Percentiles rank a stretch among this genome's conserved stretches.
Evolutionary conservation across 92 coral and sea anemone genomes (phyloP).

Genomic region (Muricea muricata): DNA sequence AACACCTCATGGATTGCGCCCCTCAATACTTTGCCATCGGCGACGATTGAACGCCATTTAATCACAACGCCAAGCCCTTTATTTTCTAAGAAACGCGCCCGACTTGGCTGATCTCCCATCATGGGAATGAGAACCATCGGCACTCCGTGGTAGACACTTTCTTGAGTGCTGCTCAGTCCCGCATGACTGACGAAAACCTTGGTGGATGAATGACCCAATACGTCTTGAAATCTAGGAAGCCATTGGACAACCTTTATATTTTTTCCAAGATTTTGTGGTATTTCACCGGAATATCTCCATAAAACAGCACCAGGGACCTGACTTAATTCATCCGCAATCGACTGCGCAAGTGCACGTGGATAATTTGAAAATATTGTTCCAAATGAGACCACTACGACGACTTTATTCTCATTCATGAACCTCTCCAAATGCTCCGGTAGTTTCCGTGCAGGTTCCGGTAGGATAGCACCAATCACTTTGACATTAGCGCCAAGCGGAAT

Average conservation of each 20-base stretch:
- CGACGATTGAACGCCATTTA: slow-evolving; percentile 20
- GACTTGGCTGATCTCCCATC: slow-evolving; percentile 79
- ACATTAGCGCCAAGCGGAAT: slow-evolving; percentile 79
- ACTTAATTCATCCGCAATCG: slow-evolving; percentile 62
- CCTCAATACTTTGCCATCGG: slow-evolving; percentile 47
- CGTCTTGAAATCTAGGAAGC: slow-evolving; percentile 58
- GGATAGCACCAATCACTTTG: slow-evolving; percentile 80
- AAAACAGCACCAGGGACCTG: slow-evolving; percentile 68
- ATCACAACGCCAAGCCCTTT: slow-evolving; percentile 73
- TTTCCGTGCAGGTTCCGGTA: slow-evolving; percentile 73
- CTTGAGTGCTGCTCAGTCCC: slow-evolving; percentile 77
- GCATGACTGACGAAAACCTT: slow-evolving; percentile 85
- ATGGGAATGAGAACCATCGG: slow-evolving; percentile 81
- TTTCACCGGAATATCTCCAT: slow-evolving; percentile 72
- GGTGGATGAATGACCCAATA: slow-evolving; percentile 72
- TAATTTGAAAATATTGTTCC: slow-evolving; percentile 52
- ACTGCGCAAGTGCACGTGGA: slow-evolving; percentile 51
- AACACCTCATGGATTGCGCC: slow-evolving; percentile 62
- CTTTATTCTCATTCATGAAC: slow-evolving; percentile 54
- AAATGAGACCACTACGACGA: slow-evolving; percentile 53
- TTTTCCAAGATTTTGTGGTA: slow-evolving; percentile 49
- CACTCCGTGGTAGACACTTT: slow-evolving; percentile 74
- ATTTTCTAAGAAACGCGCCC: slow-evolving; percentile 65
- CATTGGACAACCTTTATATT: slow-evolving; percentile 62
- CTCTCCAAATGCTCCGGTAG: slow-evolving; percentile 54